These are phyloP conservation scores for Cyrtodaria siliqua DNA, from an alignment of 2,888 invertebrate species.

Conservation along the genomic window DNA sequence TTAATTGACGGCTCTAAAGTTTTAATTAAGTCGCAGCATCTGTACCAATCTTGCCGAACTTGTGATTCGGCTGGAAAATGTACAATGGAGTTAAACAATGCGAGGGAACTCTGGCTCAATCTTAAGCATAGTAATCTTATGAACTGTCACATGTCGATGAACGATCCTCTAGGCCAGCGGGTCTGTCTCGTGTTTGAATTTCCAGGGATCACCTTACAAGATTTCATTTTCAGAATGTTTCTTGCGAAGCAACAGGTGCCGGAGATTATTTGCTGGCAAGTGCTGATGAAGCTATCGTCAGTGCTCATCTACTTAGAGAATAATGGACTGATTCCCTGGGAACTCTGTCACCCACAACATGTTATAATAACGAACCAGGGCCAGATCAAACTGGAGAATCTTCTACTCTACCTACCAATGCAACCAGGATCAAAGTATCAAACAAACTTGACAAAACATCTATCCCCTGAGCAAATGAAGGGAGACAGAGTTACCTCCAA, in stretches of 20 bases:
- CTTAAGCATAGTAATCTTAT: slow-evolving; percentile 77
- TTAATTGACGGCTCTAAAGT: slow-evolving; percentile 71
- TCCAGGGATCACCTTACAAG: slow-evolving; percentile 77
- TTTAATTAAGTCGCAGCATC: slow-evolving; percentile 72
- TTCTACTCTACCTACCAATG: slow-evolving; percentile 75
- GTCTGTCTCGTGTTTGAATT: slow-evolving; percentile 79
- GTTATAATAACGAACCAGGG: slow-evolving; percentile 71
- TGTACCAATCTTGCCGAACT: slow-evolving; percentile 60
- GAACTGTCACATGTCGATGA: slow-evolving; percentile 74
- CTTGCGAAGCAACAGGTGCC: slow-evolving; percentile 68
- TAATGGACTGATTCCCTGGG: slow-evolving; percentile 68
- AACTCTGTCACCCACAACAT: slow-evolving; percentile 76
- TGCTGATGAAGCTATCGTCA: slow-evolving; percentile 73
- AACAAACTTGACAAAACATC: slow-evolving; percentile 63
- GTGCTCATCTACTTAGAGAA: slow-evolving; percentile 74
- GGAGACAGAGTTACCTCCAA: slow-evolving; percentile 54
- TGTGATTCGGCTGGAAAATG: slow-evolving; percentile 66
- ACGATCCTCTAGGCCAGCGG: slow-evolving; percentile 69
- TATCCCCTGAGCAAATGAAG: slow-evolving; percentile 69
- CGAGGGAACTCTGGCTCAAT: slow-evolving; percentile 75
- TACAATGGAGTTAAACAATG: slow-evolving; percentile 61
- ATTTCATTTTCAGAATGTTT: slow-evolving; percentile 73
- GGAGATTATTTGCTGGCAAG: slow-evolving; percentile 76
- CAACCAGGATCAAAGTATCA: slow-evolving; percentile 67
- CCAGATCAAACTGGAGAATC: slow-evolving; percentile 76